Evolutionary conservation across 2,113 vertebrate species (phyloP).

Genomic region (Thalassarche chlororhynchos): DNA sequence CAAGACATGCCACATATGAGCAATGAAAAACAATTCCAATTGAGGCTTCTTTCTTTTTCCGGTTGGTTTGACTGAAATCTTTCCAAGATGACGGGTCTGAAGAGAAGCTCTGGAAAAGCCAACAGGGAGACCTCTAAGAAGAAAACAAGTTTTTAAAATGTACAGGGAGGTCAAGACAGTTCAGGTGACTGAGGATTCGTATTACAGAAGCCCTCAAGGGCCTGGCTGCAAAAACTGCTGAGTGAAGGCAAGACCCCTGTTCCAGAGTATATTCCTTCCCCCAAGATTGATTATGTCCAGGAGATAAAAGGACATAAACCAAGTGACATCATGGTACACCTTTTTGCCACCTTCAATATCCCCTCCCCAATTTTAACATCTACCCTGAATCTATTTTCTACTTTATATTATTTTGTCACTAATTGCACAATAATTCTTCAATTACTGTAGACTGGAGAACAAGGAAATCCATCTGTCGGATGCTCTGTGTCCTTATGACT

Average conservation of each 20-base stretch:
- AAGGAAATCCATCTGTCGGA: background rate
- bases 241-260: background rate
- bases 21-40: background rate
- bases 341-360: background rate
- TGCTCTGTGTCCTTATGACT: background rate
- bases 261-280: background rate
- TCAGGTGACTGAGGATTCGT: background rate
- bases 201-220: background rate
- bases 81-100: background rate
- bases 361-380: background rate
- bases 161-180: background rate
- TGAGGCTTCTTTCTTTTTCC: background rate
- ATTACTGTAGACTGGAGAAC: background rate
- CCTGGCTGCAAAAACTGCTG: background rate
- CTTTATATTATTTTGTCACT: background rate
- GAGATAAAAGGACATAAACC: background rate
- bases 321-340: background rate
- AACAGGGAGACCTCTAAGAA: background rate
- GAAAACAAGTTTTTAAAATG: background rate
- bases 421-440: background rate
- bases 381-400: background rate
- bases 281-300: background rate
- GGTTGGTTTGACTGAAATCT: background rate
- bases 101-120: background rate
- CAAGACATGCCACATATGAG: rapidly evolving